A percentile compares a stretch with the other conserved stretches of the same genome.
These are phyloP conservation scores for Glossophaga mutica DNA, from an alignment of 2,797 vertebrate species.

Conservation along the genomic window DNA sequence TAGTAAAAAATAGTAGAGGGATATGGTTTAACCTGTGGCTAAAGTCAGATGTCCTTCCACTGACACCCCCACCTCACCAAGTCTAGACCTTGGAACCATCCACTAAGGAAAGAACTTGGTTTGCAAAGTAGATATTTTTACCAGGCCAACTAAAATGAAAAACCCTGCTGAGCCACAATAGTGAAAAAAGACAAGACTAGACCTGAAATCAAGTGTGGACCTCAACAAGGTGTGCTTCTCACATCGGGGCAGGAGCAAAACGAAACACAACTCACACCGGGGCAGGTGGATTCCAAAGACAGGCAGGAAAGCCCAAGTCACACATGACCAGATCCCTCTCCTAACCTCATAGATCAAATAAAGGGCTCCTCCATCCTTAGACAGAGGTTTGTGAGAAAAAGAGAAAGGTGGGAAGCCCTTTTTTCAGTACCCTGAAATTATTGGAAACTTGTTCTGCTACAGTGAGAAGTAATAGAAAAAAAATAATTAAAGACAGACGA, in stretches of 20 bases:
- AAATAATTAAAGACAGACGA: not conserved
- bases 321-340: not conserved
- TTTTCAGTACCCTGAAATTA: not conserved
- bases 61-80: not conserved
- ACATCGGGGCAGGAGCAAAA: not conserved
- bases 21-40: not conserved
- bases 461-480: not conserved
- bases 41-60: not conserved
- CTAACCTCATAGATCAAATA: not conserved
- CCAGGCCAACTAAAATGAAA: not conserved
- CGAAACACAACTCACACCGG: rapidly evolving
- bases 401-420: not conserved
- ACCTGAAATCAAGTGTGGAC: not conserved
- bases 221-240: not conserved
- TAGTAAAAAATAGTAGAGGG: not conserved
- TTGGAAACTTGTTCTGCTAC: not conserved
- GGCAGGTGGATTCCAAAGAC: not conserved
- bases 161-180: not conserved
- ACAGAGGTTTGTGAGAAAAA: not conserved
- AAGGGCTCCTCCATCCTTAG: not conserved
- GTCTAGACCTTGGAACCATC: not conserved
- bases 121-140: not conserved
- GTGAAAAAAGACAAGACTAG: not conserved
- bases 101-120: not conserved
- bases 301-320: not conserved